Conservation (phyloP, 2,888 invertebrate genomes). For the Dusona sp. region DNA sequence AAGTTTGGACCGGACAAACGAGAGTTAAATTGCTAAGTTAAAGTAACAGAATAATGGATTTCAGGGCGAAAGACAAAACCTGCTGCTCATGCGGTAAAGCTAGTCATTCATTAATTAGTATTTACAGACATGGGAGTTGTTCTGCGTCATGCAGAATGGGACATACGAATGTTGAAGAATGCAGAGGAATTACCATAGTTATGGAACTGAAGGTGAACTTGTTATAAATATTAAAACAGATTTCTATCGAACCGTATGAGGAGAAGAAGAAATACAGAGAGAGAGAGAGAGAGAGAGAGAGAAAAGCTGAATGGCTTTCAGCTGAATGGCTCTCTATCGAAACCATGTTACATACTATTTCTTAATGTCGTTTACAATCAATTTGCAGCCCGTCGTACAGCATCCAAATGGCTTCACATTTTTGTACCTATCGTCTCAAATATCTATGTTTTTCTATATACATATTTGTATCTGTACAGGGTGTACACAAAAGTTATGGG, state of each 20-base stretch:
- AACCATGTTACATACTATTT: not conserved
- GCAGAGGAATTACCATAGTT: not conserved
- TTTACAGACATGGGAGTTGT: not conserved
- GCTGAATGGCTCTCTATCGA: not conserved
- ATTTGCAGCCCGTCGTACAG: slow-evolving; percentile 30
- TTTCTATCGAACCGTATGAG: not conserved
- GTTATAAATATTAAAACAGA: not conserved
- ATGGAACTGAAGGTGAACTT: not conserved
- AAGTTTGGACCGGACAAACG: not conserved
- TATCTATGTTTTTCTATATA: slow-evolving; percentile 5
- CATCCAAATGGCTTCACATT: slow-evolving; percentile 8
- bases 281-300: not conserved
- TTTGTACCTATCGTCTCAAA: not conserved
- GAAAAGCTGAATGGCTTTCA: not conserved
- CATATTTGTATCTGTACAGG: not conserved
- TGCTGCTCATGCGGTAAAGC: not conserved
- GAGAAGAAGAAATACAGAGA: too few relatives aligned
- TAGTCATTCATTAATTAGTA: slow-evolving; percentile 15
- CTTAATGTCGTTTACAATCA: slow-evolving; percentile 56
- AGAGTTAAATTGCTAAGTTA: not conserved
- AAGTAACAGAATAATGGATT: not conserved
- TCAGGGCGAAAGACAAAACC: not conserved
- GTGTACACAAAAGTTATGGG: not conserved
- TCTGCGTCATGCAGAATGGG: slow-evolving; percentile 6
- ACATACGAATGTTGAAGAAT: slow-evolving; percentile 3